Evolutionary conservation across 2,113 vertebrate genomes (phyloP).

Genomic region (Myxocyprinus asiaticus): DNA sequence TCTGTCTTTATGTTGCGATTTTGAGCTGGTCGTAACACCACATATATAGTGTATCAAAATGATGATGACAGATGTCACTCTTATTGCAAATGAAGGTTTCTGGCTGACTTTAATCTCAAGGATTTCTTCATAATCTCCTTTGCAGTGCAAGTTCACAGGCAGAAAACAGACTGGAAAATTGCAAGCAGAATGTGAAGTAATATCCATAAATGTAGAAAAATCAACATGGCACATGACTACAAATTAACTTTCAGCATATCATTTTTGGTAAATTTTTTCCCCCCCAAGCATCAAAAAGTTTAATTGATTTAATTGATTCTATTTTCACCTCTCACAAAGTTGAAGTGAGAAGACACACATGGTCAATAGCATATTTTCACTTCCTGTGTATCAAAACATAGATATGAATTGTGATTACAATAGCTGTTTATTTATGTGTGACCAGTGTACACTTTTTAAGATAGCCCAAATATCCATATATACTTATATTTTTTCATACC

Average conservation of each 20-base stretch:
- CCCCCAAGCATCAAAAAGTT: neutral
- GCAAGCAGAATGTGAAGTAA: neutral
- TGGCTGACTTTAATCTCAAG: neutral
- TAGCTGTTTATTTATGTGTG: neutral
- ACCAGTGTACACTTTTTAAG: neutral
- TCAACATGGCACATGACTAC: slow-evolving; percentile 9
- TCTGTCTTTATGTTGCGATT: too few relatives aligned
- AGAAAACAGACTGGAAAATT: slow-evolving; percentile 2
- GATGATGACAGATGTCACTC: neutral
- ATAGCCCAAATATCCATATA: neutral
- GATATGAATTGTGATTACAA: neutral
- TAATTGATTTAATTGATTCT: neutral
- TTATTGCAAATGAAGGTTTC: slow-evolving; percentile 12
- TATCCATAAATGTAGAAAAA: neutral
- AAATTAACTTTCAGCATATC: slow-evolving; percentile 23
- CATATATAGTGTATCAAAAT: neutral
- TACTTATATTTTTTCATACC: too few relatives aligned
- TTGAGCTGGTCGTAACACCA: too few relatives aligned
- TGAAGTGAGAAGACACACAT: neutral
- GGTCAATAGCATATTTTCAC: neutral
- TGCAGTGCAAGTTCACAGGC: slow-evolving; percentile 30
- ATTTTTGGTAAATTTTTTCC: neutral
- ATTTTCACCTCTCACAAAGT: neutral
- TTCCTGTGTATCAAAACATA: neutral
- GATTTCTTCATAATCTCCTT: neutral